Evolutionary conservation across 2,888 invertebrate species (phyloP).

Genomic region (Crematogaster levior): DNA sequence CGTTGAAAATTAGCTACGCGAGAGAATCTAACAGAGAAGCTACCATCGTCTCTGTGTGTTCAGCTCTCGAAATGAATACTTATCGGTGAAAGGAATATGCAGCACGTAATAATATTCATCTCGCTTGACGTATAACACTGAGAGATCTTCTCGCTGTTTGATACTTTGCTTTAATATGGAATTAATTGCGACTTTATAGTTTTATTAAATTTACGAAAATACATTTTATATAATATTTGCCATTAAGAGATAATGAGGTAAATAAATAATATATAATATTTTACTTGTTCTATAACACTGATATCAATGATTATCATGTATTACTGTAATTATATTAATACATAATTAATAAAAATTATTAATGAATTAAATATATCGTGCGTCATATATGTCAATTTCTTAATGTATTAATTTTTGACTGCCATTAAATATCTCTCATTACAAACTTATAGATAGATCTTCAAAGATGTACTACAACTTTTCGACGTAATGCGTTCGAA

Average conservation of each 20-base stretch:
- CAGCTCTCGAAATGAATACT: not conserved
- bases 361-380: not conserved
- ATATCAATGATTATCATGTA: not conserved
- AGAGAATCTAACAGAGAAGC: constrained; percentile 10
- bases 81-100: not conserved
- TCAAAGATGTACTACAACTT: not conserved
- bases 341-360: not conserved
- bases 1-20: constrained; percentile 58
- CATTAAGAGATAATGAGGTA: not conserved
- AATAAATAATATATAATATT: constrained; percentile 1
- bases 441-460: not conserved
- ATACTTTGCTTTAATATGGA: not conserved
- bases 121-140: not conserved
- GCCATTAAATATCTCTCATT: not conserved
- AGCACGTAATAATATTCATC: not conserved
- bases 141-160: not conserved
- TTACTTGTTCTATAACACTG: not conserved
- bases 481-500: constrained; percentile 14
- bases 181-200: not conserved
- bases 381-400: not conserved
- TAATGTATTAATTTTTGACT: not conserved
- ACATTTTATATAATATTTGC: not conserved
- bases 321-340: not conserved
- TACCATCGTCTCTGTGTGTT: not conserved
- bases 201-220: not conserved